Conservation (phyloP, 2,888 invertebrate genomes). For the Blomia tropicalis region DNA sequence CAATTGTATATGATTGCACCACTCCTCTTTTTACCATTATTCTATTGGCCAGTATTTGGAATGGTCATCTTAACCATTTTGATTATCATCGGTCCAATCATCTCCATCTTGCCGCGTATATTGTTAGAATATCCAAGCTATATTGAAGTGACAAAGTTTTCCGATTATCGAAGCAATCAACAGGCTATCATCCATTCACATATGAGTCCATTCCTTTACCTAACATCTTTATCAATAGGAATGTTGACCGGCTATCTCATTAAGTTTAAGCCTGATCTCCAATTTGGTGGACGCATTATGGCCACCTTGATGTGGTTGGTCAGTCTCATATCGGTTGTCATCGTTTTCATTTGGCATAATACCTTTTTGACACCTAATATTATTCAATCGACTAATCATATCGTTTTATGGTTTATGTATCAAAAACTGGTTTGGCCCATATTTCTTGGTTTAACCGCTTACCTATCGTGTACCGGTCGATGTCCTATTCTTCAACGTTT, state of each 20-base stretch:
- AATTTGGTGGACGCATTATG: background rate
- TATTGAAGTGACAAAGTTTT: background rate
- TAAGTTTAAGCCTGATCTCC: background rate
- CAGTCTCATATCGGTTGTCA: background rate
- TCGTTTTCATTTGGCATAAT: background rate
- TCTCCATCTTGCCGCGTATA: background rate
- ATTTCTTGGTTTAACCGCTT: background rate
- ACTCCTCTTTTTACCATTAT: background rate
- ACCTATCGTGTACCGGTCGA: background rate
- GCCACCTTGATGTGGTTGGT: background rate
- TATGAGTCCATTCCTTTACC: background rate
- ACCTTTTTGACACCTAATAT: background rate
- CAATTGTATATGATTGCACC: conserved; percentile 3
- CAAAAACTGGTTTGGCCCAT: conserved; percentile 1
- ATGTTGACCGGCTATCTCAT: background rate
- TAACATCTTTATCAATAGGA: background rate
- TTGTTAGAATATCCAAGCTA: background rate
- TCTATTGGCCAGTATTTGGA: conserved; percentile 5
- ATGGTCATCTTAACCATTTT: background rate
- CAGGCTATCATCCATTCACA: conserved; percentile 6
- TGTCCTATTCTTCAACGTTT: background rate
- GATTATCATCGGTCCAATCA: background rate
- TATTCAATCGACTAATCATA: background rate
- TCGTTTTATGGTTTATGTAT: background rate
- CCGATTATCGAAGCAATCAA: background rate